Percentiles rank a stretch among this genome's conserved stretches.
Evolutionary conservation across 1,140 invertebrate genomes (phyloP).

Genomic region (Drosophila prosaltans): DNA sequence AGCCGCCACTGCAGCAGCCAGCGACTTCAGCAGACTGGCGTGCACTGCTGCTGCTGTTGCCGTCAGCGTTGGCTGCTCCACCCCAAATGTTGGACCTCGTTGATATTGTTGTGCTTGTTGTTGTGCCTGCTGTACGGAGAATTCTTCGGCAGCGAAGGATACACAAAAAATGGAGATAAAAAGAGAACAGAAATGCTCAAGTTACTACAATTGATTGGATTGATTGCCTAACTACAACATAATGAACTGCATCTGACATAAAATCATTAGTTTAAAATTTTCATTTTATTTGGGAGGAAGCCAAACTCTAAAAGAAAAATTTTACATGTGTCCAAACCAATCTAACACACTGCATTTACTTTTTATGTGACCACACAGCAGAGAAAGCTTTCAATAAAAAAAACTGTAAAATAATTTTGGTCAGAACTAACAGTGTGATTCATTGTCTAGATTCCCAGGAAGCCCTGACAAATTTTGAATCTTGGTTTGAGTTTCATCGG

Average conservation of each 20-base stretch:
- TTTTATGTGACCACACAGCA: not conserved
- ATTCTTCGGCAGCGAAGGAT: slow-evolving; percentile 10
- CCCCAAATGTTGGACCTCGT: not conserved
- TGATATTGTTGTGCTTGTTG: slow-evolving; percentile 2
- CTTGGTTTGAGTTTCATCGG: not conserved
- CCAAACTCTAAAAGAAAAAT: not conserved
- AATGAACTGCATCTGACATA: not conserved
- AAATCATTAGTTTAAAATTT: not conserved
- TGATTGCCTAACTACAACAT: not conserved
- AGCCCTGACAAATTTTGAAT: not conserved
- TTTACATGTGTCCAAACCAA: not conserved
- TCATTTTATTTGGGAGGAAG: not conserved
- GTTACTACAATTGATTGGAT: not conserved
- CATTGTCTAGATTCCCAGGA: not conserved
- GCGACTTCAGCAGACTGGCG: slow-evolving; percentile 4
- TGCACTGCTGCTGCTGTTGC: not conserved
- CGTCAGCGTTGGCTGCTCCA: not conserved
- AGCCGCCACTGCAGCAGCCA: slow-evolving; percentile 5
- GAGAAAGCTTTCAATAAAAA: too few species aligned
- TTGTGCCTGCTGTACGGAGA: slow-evolving; percentile 2
- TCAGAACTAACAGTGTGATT: not conserved
- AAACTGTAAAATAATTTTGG: not conserved
- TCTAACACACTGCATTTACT: not conserved
- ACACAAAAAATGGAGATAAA: slow-evolving; percentile 8
- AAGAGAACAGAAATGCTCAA: slow-evolving; percentile 3